Evolutionary conservation across 2,888 invertebrate genomes (phyloP).

Genomic region (Lepidocyrtinus sp.): DNA sequence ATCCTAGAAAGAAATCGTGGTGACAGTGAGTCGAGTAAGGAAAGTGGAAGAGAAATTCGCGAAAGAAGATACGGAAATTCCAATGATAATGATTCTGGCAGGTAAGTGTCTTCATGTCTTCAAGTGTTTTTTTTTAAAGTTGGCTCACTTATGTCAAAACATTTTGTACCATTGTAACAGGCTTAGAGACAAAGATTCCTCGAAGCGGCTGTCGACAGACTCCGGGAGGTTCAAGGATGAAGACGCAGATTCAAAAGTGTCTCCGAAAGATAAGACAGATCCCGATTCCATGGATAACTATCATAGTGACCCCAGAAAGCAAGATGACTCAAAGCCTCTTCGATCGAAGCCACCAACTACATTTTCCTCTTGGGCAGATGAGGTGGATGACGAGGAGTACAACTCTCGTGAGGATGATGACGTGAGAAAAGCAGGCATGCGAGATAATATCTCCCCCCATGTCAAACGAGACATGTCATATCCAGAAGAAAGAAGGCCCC

Average conservation of each 20-base stretch:
- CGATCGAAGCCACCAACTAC: conserved; percentile 27
- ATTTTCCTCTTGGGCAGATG: conserved; percentile 67
- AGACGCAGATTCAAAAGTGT: conserved; percentile 41
- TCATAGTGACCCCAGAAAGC: conserved; percentile 28
- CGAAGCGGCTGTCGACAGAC: conserved; percentile 42
- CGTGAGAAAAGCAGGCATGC: conserved; percentile 16
- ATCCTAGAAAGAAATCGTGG: conserved; percentile 63
- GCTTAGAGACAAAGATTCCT: conserved; percentile 39
- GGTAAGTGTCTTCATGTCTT: too few species aligned
- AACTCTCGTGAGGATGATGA: conserved; percentile 36
- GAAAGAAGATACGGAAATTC: conserved; percentile 41
- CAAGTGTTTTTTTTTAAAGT: too few species aligned
- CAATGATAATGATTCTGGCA: conserved; percentile 41
- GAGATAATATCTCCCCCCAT: conserved; percentile 21
- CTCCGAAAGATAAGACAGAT: conserved; percentile 25
- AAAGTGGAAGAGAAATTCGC: conserved; percentile 34
- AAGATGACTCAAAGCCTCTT: conserved; percentile 37
- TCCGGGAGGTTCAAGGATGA: conserved; percentile 43
- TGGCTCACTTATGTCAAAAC: too few species aligned
- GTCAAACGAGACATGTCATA: conserved; percentile 31
- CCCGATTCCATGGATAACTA: conserved; percentile 15
- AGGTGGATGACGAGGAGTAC: conserved; percentile 67
- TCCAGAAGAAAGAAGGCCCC: conserved; percentile 38
- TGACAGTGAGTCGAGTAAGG: conserved; percentile 63
- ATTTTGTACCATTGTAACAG: neutral